Percentiles rank a stretch among this genome's conserved stretches.
phyloP scores from a whole-genome alignment of 2,113 vertebrate genomes.

The Arvicanthis niloticus region DNA sequence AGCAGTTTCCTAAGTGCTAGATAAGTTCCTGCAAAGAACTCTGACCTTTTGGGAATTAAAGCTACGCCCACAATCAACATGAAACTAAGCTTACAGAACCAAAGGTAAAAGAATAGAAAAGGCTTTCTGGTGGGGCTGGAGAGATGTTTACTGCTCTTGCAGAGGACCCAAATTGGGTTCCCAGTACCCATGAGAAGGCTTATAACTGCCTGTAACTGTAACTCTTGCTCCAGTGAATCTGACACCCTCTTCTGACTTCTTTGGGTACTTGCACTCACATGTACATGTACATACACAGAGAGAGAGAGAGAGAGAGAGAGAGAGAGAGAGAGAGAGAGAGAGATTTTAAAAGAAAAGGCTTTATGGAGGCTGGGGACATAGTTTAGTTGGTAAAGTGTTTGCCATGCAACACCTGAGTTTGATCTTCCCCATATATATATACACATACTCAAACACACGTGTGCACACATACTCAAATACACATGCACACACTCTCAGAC shows the following conservation, averaged over 20 bases:
- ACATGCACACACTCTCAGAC: not conserved
- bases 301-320: no score
- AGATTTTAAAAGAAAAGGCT: not conserved
- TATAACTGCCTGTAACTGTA: not conserved
- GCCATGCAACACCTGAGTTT: not conserved
- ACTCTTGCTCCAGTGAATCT: not conserved
- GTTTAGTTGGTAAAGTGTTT: not conserved
- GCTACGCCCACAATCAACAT: not conserved
- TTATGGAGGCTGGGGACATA: not conserved
- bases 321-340: no score
- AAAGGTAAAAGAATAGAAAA: not conserved
- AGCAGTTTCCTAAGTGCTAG: not conserved
- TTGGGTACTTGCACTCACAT: not conserved
- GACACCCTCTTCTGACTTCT: not conserved
- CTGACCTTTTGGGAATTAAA: not conserved
- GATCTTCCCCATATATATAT: not conserved
- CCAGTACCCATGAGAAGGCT: not conserved
- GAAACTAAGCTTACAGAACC: not conserved
- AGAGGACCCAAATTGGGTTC: not conserved
- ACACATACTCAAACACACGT: no score
- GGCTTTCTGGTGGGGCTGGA: not conserved
- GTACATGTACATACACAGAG: no score
- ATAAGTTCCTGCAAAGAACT: not conserved
- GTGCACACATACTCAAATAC: not conserved
- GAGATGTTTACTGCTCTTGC: not conserved